Percentiles rank a stretch among this genome's conserved stretches.
Conservation (phyloP, 2,888 invertebrate genomes). For the Scaptomyza flava region DNA sequence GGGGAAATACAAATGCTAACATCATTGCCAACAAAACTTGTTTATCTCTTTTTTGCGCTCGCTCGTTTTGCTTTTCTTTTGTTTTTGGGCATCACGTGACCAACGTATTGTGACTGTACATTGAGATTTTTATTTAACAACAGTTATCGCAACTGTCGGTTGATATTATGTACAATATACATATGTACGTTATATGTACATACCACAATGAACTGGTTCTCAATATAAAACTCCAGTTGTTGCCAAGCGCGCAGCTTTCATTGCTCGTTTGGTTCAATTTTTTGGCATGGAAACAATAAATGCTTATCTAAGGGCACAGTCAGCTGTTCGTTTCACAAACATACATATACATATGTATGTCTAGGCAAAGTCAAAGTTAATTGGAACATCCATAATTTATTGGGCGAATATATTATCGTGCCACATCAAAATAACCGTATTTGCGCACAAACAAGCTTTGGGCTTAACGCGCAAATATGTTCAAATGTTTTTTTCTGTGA, state of each 20-base stretch:
- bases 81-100: slow-evolving; percentile 43
- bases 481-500: background rate
- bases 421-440: background rate
- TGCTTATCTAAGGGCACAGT: slow-evolving; percentile 13
- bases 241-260: slow-evolving; percentile 38
- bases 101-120: slow-evolving; percentile 63
- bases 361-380: slow-evolving; percentile 1
- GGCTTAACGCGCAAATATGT: background rate
- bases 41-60: slow-evolving; percentile 23
- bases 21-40: slow-evolving; percentile 45
- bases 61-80: slow-evolving; percentile 1
- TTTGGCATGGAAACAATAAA: slow-evolving; percentile 5
- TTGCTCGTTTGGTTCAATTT: background rate
- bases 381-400: slow-evolving; percentile 9
- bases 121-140: slow-evolving; percentile 50
- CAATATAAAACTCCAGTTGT: slow-evolving; percentile 17
- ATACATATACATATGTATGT: background rate
- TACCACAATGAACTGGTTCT: slow-evolving; percentile 30
- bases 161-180: slow-evolving; percentile 13
- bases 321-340: slow-evolving; percentile 38
- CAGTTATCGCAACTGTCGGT: slow-evolving; percentile 60
- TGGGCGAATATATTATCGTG: background rate
- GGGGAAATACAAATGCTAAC: slow-evolving; percentile 29
- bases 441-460: background rate
- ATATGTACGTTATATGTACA: no score